A percentile compares a stretch with the other conserved stretches of the same genome.
phyloP scores from a whole-genome alignment of 2,888 invertebrate species.

The Orthosia incerta region DNA sequence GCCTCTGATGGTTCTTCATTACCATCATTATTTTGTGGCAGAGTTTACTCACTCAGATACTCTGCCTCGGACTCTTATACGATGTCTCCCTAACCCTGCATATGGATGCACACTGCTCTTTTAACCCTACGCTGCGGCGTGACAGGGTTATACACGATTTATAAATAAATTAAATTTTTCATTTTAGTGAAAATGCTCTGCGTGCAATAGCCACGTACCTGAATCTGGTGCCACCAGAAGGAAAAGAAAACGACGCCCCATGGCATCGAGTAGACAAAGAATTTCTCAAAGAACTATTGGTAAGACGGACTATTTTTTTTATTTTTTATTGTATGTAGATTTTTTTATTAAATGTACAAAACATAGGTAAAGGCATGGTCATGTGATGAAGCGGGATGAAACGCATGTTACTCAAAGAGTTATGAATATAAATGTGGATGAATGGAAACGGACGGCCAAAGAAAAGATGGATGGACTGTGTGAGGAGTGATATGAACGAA shows the following conservation, averaged over 20 bases:
- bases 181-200: conserved; percentile 92
- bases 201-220: conserved; percentile 96
- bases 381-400: no score
- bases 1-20: not conserved
- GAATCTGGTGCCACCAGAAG: conserved; percentile 95
- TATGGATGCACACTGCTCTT: no score
- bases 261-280: conserved; percentile 95
- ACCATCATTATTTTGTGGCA: not conserved
- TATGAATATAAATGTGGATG: no score
- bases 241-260: conserved; percentile 92
- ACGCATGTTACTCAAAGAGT: no score
- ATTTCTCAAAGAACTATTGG: conserved; percentile 96
- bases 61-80: not conserved
- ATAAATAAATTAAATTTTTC: not conserved
- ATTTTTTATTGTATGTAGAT: no score
- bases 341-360: no score
- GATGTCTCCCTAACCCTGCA: not conserved
- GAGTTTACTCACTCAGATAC: not conserved
- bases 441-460: no score
- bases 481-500: no score
- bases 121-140: no score
- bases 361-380: no score
- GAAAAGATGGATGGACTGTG: no score
- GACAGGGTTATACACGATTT: not conserved
- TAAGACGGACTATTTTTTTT: conserved; percentile 85